Conservation (phyloP, 2,797 vertebrate species). For the Neosilurus mollespiculum region DNA sequence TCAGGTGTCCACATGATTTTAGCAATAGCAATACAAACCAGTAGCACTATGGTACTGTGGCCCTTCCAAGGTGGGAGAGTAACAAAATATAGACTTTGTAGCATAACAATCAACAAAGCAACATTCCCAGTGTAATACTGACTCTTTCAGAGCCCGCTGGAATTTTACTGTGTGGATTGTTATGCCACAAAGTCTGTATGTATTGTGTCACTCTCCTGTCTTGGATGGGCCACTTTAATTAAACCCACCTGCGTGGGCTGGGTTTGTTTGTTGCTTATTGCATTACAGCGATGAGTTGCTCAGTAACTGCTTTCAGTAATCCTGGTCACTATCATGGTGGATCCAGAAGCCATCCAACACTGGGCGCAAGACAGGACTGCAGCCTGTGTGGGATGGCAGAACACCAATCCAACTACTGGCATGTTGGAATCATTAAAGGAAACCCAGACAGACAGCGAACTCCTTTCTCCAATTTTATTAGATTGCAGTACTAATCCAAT, state of each 20-base stretch:
- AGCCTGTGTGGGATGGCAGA: neutral
- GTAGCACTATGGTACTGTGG: too few relatives aligned
- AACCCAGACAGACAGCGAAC: neutral
- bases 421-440: neutral
- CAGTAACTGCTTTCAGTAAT: neutral
- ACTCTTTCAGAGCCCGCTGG: too few relatives aligned
- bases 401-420: neutral
- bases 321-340: neutral
- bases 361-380: neutral
- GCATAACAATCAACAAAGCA: too few relatives aligned
- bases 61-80: too few relatives aligned
- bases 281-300: neutral
- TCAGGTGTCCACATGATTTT: neutral
- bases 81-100: too few relatives aligned
- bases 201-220: neutral
- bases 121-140: too few relatives aligned
- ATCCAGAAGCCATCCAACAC: neutral
- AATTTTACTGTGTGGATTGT: neutral
- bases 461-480: too few relatives aligned
- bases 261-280: neutral
- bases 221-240: neutral
- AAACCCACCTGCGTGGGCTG: neutral
- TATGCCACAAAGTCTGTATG: neutral
- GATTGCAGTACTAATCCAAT: neutral
- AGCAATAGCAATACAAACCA: neutral